Percentiles rank a stretch among this genome's conserved stretches.
Evolutionary conservation across 92 coral and sea anemone genomes (phyloP).

Genomic region (Zoanthus sansibaricus): DNA sequence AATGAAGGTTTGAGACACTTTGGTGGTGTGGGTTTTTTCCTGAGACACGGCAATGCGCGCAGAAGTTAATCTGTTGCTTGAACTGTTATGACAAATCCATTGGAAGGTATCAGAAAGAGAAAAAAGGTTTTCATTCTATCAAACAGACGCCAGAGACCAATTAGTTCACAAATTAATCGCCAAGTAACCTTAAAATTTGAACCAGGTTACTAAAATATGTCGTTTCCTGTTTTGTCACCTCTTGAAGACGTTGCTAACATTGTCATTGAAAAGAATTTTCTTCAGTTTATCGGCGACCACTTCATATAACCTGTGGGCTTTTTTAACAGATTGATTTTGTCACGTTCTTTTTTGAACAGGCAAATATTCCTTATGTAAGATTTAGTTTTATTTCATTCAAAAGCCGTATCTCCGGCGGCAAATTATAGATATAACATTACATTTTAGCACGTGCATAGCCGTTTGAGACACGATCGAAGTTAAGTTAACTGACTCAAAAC

Average conservation of each 20-base stretch:
- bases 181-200: background rate
- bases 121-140: background rate
- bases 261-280: background rate
- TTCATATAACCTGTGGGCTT: background rate
- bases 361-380: background rate
- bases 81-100: background rate
- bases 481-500: background rate
- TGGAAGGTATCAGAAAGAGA: background rate
- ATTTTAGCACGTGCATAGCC: background rate
- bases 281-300: background rate
- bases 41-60: background rate
- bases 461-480: background rate
- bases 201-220: conserved; percentile 15
- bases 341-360: no score
- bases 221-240: background rate
- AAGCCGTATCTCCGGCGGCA: background rate
- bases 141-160: background rate
- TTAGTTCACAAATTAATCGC: background rate
- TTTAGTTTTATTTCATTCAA: no score
- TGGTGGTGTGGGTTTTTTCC: background rate
- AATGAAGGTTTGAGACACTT: background rate
- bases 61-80: background rate
- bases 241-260: background rate
- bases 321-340: background rate
- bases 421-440: background rate